These are phyloP conservation scores for Dione juno DNA, from an alignment of 2,888 invertebrate species.

Conservation along the genomic window DNA sequence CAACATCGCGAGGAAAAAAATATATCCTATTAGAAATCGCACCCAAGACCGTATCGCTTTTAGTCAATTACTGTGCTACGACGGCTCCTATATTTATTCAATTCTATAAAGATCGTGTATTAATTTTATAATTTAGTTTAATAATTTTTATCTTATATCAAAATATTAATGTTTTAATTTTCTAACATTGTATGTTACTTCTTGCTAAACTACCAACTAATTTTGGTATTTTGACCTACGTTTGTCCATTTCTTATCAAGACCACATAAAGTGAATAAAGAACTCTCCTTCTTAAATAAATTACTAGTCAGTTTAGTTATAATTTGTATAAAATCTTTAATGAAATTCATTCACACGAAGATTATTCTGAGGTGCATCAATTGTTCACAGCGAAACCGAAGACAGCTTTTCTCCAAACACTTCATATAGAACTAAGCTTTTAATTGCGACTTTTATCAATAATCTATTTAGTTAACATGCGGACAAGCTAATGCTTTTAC, in stretches of 20 bases:
- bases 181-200: not conserved
- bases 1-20: no score
- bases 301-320: not conserved
- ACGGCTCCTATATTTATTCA: no score
- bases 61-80: no score
- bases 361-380: constrained; percentile 50
- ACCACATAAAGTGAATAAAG: not conserved
- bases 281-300: not conserved
- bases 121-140: not conserved
- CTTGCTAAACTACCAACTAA: not conserved
- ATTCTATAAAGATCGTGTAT: not conserved
- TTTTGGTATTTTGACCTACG: not conserved
- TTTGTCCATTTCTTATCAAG: no score
- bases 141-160: not conserved
- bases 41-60: no score
- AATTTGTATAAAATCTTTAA: not conserved
- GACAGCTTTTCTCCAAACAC: constrained; percentile 29
- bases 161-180: not conserved
- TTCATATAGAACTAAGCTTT: constrained; percentile 46
- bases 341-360: constrained; percentile 51
- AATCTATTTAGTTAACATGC: constrained; percentile 34
- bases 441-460: constrained; percentile 46
- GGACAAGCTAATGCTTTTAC: constrained; percentile 33
- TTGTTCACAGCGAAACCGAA: constrained; percentile 44
- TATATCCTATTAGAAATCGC: no score